Evolutionary conservation across 2,113 vertebrate species (phyloP).

Genomic region (Corythornis madagascariensis): DNA sequence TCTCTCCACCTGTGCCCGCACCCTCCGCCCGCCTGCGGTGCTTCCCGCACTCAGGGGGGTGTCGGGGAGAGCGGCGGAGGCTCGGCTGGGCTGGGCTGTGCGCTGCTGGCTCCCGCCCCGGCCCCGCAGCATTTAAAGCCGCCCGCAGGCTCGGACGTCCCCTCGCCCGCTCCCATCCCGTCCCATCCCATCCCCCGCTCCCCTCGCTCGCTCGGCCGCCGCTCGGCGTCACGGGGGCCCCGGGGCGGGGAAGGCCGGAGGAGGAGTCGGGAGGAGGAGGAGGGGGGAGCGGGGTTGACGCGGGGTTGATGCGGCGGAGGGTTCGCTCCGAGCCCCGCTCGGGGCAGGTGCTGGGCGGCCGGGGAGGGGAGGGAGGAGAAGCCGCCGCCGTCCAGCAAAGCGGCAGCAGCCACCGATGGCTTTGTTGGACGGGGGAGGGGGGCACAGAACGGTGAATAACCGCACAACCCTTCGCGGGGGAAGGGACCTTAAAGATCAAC

Average conservation of each 20-base stretch:
- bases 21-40: too few relatives aligned
- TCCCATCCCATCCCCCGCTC: not conserved
- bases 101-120: not conserved
- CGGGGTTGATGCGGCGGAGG: not conserved
- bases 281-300: not conserved
- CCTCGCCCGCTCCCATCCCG: slow-evolving; percentile 28
- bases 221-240: slow-evolving; percentile 45
- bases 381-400: not conserved
- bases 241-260: slow-evolving; percentile 28
- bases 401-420: too few relatives aligned
- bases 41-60: too few relatives aligned
- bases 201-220: not conserved
- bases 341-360: not conserved
- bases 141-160: not conserved
- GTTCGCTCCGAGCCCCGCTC: not conserved
- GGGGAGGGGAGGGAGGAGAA: too few relatives aligned
- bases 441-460: too few relatives aligned
- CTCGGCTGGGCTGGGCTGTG: not conserved
- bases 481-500: too few relatives aligned
- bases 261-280: not conserved
- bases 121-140: slow-evolving; percentile 53
- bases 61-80: not conserved
- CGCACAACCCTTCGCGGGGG: too few relatives aligned
- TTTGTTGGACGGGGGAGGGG: too few relatives aligned
- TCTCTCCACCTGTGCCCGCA: too few relatives aligned